Evolutionary conservation across 2,888 invertebrate species (phyloP), one percentile per base, ranked within the genome.

Genomic region (Napeogenes inachia): DNA sequence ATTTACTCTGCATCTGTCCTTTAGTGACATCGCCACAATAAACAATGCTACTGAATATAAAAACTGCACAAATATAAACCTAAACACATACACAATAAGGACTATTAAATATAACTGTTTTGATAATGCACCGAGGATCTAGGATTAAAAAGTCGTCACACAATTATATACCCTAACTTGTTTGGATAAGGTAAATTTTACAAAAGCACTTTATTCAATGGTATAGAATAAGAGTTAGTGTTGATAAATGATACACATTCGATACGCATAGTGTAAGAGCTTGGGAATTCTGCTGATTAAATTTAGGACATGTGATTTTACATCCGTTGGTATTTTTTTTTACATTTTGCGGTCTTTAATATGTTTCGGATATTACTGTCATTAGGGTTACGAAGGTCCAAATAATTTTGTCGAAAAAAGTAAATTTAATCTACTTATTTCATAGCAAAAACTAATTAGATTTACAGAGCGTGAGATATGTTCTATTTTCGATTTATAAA

Each of bases 161-260:
- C 13, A 38, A 61, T 35, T 50, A 61, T 61, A 32, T 6, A 13
- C n/a, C 53, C 57, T 61, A 45, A 50, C 35, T 45, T 46, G 58
- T 46, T n/a, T n/a, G 42, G 42, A 12, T 46, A 55, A 35, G 33
- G 55, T 60, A 35, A 6, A 45, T 50, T 42, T 59, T 54, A 30
- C n/a, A 32, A 53, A 50, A 50, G 42, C 46, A n/a, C 8, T 13
- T 13, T 8, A 56, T 33, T 50, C 42, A 53, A 50, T 53, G 35
- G 32, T 45, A 57, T 68, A 71, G 68, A 59, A 58, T 59, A 63
- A 68, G 68, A 71, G 73, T 66, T 62, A 64, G 64, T 64, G 65
- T 72, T 76, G 78, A 79, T 76, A 75, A 78, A 78, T 77, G 76
- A 76, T 74, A 55, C 63, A 66, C 55, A 77, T 78, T 78, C 71